Percentiles rank a stretch among this genome's conserved stretches.
phyloP scores from a whole-genome alignment of 1,140 invertebrate species.

The Sminthurinus signatus region DNA sequence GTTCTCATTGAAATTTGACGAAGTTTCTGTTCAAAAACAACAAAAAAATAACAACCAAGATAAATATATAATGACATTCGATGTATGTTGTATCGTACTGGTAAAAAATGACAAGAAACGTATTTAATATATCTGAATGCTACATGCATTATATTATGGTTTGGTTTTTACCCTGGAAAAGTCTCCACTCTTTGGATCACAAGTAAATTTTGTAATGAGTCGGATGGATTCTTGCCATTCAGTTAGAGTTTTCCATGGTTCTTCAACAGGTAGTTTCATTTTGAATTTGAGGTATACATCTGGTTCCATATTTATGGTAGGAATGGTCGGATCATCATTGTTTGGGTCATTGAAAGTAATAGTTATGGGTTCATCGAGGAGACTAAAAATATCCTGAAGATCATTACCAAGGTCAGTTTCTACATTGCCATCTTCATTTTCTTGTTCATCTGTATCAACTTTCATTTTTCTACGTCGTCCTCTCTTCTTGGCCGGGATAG shows the following conservation, averaged over 20 bases:
- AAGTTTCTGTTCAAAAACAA: no score
- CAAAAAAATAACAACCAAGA: no score
- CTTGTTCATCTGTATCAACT: no score
- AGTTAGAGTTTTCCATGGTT: neutral
- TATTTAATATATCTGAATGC: no score
- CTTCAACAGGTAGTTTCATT: neutral
- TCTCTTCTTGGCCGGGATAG: neutral
- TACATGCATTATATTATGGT: neutral
- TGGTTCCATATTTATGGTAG: neutral
- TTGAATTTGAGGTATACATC: neutral
- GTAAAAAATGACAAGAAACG: no score
- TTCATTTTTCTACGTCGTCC: neutral
- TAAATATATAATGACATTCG: no score
- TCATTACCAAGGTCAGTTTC: neutral
- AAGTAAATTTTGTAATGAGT: neutral
- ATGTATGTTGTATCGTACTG: no score
- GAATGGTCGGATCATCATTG: no score
- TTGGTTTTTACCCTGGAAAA: no score
- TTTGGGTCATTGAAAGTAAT: neutral
- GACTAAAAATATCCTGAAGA: no score
- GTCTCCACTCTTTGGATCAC: neutral
- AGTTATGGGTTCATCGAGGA: neutral
- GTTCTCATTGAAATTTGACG: no score
- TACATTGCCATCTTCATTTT: neutral
- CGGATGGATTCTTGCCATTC: slow-evolving; percentile 1